phyloP scores from a whole-genome alignment of 2,797 vertebrate genomes.

The Cirrhinus mrigala region DNA sequence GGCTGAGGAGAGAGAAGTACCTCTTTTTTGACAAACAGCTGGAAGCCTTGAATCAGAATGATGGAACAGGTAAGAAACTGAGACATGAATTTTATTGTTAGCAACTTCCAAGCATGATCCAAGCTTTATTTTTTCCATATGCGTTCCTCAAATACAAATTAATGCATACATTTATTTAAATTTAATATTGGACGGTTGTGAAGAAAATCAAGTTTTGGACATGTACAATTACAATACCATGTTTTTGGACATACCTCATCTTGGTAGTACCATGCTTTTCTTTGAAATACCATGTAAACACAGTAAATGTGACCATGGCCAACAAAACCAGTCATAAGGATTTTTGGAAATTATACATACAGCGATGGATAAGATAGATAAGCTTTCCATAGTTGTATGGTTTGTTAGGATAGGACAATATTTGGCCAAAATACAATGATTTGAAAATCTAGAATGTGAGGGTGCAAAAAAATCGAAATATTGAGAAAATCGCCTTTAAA shows the following conservation, averaged over 20 bases:
- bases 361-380: too few relatives aligned
- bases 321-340: too few relatives aligned
- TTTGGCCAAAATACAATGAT: too few relatives aligned
- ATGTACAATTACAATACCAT: neutral
- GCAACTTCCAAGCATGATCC: neutral
- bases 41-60: neutral
- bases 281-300: neutral
- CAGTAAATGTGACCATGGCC: neutral
- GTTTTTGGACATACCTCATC: neutral
- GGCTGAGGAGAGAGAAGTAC: neutral
- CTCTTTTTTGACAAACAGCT: conserved; percentile 15
- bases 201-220: neutral
- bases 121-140: neutral
- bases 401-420: too few relatives aligned
- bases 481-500: too few relatives aligned
- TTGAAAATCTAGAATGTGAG: too few relatives aligned
- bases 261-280: neutral
- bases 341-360: too few relatives aligned
- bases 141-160: neutral
- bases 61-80: conserved; percentile 53
- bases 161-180: neutral
- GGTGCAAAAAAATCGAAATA: too few relatives aligned
- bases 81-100: neutral
- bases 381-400: too few relatives aligned
- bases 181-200: neutral